Base-by-base conservation (phyloP, 2,113 vertebrate species). In the Eolophus roseicapilla region DNA sequence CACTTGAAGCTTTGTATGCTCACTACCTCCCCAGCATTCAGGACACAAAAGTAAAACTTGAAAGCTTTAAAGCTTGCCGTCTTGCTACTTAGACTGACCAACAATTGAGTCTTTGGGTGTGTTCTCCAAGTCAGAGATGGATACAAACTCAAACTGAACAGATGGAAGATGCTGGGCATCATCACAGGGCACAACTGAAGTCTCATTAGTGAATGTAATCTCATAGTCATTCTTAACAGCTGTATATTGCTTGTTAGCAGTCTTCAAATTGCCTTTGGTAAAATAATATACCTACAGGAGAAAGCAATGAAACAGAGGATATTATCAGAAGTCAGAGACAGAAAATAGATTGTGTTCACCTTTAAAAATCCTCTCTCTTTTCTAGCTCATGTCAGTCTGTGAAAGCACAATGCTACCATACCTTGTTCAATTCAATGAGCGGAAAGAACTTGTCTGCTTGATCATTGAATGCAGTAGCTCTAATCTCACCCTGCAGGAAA, bases 171-270 rank as follows among this genome's bases (percentile, higher is more conserved):
- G 98, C 33, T 93, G 91, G 75, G 86, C 97, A 94, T 99, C 99
- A 12, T 99, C 99, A 83, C 99, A 99, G 89, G 98, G 99, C 84
- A 99, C 95, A 93, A 99, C 96, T 11, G 97, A 97, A 49, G 99
- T 98, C 65, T 99, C 99, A 25, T 98, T 99, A 35, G 98, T 99
- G 86, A 99, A 98, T 10, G 99, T 99, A 98, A 99, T 99, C 98
- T 99, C 99, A 10, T 99, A 99, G 97, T 99, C 99, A 16, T 99
- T 99, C 97, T 99, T 99, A 96, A 99, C 98, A 16, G 99, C 97
- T 15, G 98, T 98, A 97, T 99, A 99, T 93, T 99, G 99, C 98
- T 99, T 99, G 97, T 99, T 99, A 96, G 99, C 99, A 8, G 99
- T 99, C 98, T 99, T 99, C 97, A 99, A 95, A 93, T 97, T 98